Percentiles rank a stretch among this genome's conserved stretches.
These are phyloP conservation scores for Xestia xanthographa DNA, from an alignment of 2,888 invertebrate genomes.

Conservation along the genomic window DNA sequence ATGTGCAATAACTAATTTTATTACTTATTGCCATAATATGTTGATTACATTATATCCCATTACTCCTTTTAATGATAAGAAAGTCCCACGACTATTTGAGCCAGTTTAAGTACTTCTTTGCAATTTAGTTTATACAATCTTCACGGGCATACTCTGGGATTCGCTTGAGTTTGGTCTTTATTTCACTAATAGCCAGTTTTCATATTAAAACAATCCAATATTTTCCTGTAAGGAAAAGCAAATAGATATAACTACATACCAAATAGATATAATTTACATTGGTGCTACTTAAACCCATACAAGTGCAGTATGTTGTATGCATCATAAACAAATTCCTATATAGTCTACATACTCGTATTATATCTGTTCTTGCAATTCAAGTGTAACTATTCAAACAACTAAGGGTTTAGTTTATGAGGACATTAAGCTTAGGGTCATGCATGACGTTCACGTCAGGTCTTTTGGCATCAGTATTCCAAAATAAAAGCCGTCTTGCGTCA, in stretches of 20 bases:
- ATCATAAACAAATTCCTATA: not conserved
- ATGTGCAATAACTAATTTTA: not conserved
- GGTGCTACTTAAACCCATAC: constrained; percentile 21
- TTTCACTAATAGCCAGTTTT: not conserved
- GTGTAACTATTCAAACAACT: not conserved
- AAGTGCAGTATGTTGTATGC: constrained; percentile 6
- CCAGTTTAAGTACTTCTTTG: not conserved
- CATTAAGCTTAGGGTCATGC: not conserved
- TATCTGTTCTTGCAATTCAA: not conserved
- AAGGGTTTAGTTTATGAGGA: not conserved
- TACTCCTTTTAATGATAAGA: not conserved
- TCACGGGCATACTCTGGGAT: not conserved
- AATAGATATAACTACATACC: too few species aligned
- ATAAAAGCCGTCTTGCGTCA: not conserved
- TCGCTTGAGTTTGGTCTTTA: not conserved
- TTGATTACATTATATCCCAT: not conserved
- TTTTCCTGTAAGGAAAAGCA: not conserved
- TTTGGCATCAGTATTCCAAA: not conserved
- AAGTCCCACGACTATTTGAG: not conserved
- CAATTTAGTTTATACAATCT: not conserved
- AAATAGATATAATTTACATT: not conserved
- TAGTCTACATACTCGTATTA: not conserved
- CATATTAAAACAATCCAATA: not conserved
- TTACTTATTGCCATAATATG: not conserved
- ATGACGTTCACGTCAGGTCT: not conserved